Base-by-base conservation (phyloP, 2,888 invertebrate genomes). In the Stenurella melanura region DNA sequence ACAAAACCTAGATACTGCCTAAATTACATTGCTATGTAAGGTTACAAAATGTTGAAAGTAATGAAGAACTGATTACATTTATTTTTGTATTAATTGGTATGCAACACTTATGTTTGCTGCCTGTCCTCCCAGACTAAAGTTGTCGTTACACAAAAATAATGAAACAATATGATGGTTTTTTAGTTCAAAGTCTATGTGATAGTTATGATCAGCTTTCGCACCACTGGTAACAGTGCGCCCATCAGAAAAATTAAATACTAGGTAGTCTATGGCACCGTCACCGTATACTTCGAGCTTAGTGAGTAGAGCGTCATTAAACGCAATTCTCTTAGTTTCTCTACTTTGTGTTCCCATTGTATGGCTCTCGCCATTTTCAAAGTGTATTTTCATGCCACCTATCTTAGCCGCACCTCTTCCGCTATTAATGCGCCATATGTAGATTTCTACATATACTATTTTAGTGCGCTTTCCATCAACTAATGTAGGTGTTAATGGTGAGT, bases 321-420 rank as follows among this genome's bases (percentile, higher is more conserved):
- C 17, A 12, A 74, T 18, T 1, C 17, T 42, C 3, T 63, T 10
- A 6, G 17, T 26, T 7, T 69, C 61, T 0, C 10, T 17, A 30
- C 21, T 19, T 7, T 12, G n/a, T 30, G 15, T 68, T 18, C 74
- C 74, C 58, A 68, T 60, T 6, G 5, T 60, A 18, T 60, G 58
- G 34, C 7, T 42, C 0, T 54, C 54, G 0, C 19, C 56, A 19
- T 63, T 61, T 38, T 42, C 61, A n/a, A 61, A 74, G 11, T 7
- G 1, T 1, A 74, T 9, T 15, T 69, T 74, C 26, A 74, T 50
- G 9, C 74, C 74, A 56, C 74, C 74, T 11, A 69, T 63, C 18
- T 17, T 50, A 2, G 69, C 26, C 5, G 61, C 10, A 6, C 50
- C 54, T 1, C 12, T 18, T n/a, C 57, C 54, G 15, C 42, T n/a